Evolutionary conservation across 2,888 invertebrate genomes (phyloP).

Genomic region (Tricholauxania praeusta): DNA sequence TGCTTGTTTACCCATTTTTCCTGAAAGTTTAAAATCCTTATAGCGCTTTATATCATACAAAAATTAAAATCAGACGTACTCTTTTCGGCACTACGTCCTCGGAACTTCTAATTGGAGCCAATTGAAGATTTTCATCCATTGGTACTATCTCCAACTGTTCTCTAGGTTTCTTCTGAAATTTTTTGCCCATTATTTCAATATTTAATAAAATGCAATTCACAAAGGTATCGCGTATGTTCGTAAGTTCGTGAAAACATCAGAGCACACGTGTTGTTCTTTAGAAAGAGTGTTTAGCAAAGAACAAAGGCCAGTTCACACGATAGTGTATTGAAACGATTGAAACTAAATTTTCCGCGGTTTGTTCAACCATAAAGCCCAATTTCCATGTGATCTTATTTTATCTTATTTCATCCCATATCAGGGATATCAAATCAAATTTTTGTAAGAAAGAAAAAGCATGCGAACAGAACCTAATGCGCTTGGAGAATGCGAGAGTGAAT

Average conservation of each 20-base stretch:
- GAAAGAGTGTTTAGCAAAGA: too few relatives aligned
- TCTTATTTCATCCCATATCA: too few relatives aligned
- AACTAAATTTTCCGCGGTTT: too few relatives aligned
- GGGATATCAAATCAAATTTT: too few relatives aligned
- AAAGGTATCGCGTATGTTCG: not conserved
- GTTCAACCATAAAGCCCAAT: too few relatives aligned
- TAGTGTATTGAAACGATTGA: too few relatives aligned
- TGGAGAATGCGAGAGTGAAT: too few relatives aligned
- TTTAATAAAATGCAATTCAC: not conserved
- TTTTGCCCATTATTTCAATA: slow-evolving; percentile 43
- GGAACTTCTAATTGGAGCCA: slow-evolving; percentile 76
- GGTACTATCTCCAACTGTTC: slow-evolving; percentile 66
- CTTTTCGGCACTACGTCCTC: slow-evolving; percentile 80
- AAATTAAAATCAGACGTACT: slow-evolving; percentile 68
- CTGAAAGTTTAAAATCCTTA: slow-evolving; percentile 68
- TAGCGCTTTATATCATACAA: not conserved
- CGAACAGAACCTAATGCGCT: too few relatives aligned
- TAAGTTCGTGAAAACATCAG: not conserved
- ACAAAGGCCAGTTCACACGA: too few relatives aligned
- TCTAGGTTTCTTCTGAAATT: slow-evolving; percentile 42
- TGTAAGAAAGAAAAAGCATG: too few relatives aligned
- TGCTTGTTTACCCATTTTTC: slow-evolving; percentile 94
- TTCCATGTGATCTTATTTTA: too few relatives aligned
- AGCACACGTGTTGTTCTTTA: too few relatives aligned
- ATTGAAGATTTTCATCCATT: slow-evolving; percentile 63